Evolutionary conservation across 1,140 invertebrate genomes (phyloP).

Genomic region (Saccostrea echinata): DNA sequence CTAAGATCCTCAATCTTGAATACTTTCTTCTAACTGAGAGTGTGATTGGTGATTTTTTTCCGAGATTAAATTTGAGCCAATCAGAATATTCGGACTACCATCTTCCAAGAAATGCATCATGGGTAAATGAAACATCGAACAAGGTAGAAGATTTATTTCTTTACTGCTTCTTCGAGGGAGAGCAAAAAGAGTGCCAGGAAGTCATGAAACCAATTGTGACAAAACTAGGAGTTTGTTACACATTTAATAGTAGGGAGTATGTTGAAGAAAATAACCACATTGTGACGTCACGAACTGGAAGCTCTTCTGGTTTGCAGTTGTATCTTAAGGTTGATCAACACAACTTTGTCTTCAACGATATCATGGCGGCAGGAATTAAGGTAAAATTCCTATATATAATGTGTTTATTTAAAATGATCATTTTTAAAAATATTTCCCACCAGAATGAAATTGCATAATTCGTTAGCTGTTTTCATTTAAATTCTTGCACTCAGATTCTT

Average conservation of each 20-base stretch:
- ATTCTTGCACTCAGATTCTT: too few species aligned
- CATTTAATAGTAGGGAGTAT: constrained; percentile 43
- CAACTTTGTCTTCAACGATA: constrained; percentile 46
- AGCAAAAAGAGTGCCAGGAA: background rate
- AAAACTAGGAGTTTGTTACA: constrained; percentile 49
- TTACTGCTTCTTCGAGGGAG: background rate
- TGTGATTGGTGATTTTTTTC: constrained; percentile 1
- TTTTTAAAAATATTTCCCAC: too few species aligned
- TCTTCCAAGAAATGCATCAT: background rate
- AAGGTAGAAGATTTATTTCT: background rate
- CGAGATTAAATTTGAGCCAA: background rate
- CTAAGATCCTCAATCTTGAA: background rate
- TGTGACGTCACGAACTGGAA: constrained; percentile 45
- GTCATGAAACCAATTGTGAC: constrained; percentile 41
- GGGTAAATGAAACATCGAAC: background rate
- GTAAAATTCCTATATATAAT: too few species aligned
- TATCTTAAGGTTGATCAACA: constrained; percentile 48
- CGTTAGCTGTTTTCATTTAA: too few species aligned
- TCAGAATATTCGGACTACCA: background rate
- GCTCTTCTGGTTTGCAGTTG: constrained; percentile 33
- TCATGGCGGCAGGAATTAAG: constrained; percentile 54
- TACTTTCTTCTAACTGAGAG: constrained; percentile 33
- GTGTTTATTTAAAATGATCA: too few species aligned
- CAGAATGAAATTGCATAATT: too few species aligned
- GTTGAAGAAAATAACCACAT: background rate